These are phyloP conservation scores for Ophioderma brevispina DNA, from an alignment of 35 echinoderm and acorn worm genomes.

Conservation along the genomic window DNA sequence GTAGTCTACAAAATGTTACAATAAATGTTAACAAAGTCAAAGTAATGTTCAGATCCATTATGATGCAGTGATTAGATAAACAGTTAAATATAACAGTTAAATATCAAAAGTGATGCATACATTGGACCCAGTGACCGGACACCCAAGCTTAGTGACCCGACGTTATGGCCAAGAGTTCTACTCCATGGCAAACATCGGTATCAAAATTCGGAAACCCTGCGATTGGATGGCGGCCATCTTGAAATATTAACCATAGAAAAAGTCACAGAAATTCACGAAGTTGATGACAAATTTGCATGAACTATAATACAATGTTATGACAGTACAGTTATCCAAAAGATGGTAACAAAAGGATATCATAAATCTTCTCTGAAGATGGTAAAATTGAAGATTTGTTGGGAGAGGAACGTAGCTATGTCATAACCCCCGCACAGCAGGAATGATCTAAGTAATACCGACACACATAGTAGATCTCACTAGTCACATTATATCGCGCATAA, in stretches of 20 bases:
- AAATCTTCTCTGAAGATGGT: not conserved
- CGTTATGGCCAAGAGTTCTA: not conserved
- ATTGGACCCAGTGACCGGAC: not conserved
- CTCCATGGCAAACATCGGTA: not conserved
- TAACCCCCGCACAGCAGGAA: not conserved
- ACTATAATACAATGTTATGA: not conserved
- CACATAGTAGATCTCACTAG: too few relatives aligned
- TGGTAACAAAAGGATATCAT: not conserved
- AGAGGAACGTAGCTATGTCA: not conserved
- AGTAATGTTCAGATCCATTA: not conserved
- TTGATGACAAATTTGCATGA: not conserved
- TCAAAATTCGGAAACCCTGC: not conserved
- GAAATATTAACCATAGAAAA: not conserved
- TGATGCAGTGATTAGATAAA: not conserved
- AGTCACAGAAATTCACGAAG: not conserved
- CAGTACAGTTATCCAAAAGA: not conserved
- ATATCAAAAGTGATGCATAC: not conserved
- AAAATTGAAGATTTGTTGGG: not conserved
- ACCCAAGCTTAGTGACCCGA: not conserved
- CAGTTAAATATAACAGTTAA: not conserved
- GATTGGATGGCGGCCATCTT: not conserved
- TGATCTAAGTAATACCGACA: too few relatives aligned
- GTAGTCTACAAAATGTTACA: not conserved
- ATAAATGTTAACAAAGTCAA: not conserved
- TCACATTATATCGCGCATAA: too few relatives aligned